Conservation (phyloP, 2,888 invertebrate species). For the Caenorhabditis sp. region DNA sequence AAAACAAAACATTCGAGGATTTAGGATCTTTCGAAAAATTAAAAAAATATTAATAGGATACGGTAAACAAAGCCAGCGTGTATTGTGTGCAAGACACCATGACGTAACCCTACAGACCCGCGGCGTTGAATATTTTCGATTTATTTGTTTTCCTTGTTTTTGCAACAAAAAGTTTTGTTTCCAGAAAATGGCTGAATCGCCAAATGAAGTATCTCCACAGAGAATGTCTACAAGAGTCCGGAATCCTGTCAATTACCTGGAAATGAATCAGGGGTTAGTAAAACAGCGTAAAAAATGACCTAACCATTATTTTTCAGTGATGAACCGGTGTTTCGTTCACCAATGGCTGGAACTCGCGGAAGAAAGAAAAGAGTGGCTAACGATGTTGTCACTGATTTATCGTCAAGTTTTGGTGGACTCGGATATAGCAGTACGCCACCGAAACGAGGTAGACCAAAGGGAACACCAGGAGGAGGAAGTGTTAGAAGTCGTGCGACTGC, state of each 20-base stretch:
- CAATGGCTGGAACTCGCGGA: constrained; percentile 50
- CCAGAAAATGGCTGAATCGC: constrained; percentile 22
- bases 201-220: constrained; percentile 22
- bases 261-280: constrained; percentile 20
- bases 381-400: constrained; percentile 26
- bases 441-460: constrained; percentile 55
- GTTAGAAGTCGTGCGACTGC: constrained; percentile 9
- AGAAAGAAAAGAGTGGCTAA: constrained; percentile 40
- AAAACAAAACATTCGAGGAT: background rate
- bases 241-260: constrained; percentile 48
- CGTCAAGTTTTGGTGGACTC: constrained; percentile 17
- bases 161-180: background rate
- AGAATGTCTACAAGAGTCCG: constrained; percentile 50
- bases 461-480: constrained; percentile 10
- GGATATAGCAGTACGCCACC: constrained; percentile 33
- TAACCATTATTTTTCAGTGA: too few species aligned
- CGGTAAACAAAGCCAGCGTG: background rate
- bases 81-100: constrained; percentile 21
- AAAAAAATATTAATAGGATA: background rate
- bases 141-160: background rate
- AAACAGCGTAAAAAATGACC: background rate
- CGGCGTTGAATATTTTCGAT: background rate
- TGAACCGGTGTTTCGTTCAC: constrained; percentile 51
- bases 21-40: background rate
- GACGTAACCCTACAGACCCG: constrained; percentile 10